Percentiles rank a stretch among this genome's conserved stretches.
Evolutionary conservation across 2,113 vertebrate genomes (phyloP).

Genomic region (Xenus cinereus): DNA sequence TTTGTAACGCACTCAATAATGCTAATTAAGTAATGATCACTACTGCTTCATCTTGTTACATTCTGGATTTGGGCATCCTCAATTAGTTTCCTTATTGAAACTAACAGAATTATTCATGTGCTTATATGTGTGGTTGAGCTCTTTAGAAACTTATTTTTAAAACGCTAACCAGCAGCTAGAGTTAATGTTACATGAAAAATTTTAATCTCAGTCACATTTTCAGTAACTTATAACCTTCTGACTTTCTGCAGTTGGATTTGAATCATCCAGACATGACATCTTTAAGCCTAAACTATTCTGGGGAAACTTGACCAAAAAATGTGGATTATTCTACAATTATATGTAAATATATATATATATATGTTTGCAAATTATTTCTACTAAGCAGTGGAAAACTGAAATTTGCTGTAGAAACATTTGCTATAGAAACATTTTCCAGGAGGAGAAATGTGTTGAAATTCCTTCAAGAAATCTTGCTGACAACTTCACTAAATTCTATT

Average conservation of each 20-base stretch:
- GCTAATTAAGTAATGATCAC: neutral
- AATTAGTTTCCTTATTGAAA: neutral
- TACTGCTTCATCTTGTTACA: neutral
- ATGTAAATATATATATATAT: neutral
- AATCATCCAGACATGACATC: neutral
- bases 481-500: neutral
- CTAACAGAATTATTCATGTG: neutral
- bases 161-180: neutral
- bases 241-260: neutral
- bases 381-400: neutral
- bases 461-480: constrained; percentile 26
- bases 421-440: neutral
- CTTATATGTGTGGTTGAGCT: neutral
- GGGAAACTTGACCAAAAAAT: neutral
- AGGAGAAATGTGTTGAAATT: neutral
- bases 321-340: neutral
- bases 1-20: neutral
- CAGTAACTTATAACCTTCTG: neutral
- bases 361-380: neutral
- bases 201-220: neutral
- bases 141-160: neutral
- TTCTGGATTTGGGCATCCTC: neutral
- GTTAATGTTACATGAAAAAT: neutral
- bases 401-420: neutral
- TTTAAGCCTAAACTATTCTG: neutral